Base-by-base conservation (phyloP, 1,140 invertebrate species). In the Muscidifurax raptorellus region DNA sequence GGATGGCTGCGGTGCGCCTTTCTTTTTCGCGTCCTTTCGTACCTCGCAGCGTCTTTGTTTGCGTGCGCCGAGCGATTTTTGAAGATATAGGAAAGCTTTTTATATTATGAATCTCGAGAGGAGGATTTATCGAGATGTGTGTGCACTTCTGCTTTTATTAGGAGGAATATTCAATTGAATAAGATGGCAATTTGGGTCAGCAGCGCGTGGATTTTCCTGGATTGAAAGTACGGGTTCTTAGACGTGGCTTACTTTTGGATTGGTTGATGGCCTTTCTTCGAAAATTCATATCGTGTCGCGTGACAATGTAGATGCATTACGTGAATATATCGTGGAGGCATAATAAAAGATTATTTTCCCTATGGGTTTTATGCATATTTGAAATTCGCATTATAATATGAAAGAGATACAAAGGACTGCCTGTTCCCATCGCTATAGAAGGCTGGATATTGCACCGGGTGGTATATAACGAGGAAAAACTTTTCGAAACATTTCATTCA, bases 41-140 rank as follows among this genome's bases (percentile, higher is more conserved):
- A 25, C 15, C 30, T 72, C 28, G 32, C 69, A 15, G 15, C 36
- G 40, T n/a, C 74, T 76, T 40, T 30, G 52, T n/a, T 59, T 59
- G 52, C 22, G 0, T 2, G 44, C 7, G 18, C 18, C 22, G 52
- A n/a, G 18, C 4, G 22, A 59, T 59, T 59, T 59, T 59, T 18
- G 22, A n/a, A 18, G 52, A n/a, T 4, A 59, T 1, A 74, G 22
- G 25, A 1, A 6, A 25, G 40, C 2, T 44, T 76, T 76, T 66
- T 66, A 66, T 18, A 66, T 18, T 76, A 76, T 47, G 74, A 76
- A 47, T 13, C 28, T 69, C 67, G 28, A 30, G 67, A 69, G 27
- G 52, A 59, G 52, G 18, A 59, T 52, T 12, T 10, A 10, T 1
- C 36, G 36, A 40, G 36, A 40, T 40, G 36, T 40, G 36, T 40